Conservation (phyloP, 2,888 invertebrate genomes). For the Leptodirus hochenwartii region DNA sequence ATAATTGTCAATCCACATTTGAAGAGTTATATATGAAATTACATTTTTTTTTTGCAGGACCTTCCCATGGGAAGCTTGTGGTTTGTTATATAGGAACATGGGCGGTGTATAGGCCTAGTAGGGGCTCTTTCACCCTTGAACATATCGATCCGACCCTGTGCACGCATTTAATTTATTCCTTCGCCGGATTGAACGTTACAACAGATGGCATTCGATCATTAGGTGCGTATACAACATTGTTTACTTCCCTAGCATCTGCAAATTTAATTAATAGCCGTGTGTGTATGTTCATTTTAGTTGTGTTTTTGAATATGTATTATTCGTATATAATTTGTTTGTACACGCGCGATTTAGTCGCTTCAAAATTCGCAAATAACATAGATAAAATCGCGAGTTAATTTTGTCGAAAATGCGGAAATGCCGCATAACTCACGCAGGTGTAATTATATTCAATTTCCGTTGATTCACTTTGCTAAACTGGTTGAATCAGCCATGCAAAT, state of each 20-base stretch:
- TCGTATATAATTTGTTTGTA: too few relatives aligned
- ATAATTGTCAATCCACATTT: too few relatives aligned
- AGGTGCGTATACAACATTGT: slow-evolving; percentile 38
- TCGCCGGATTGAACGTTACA: slow-evolving; percentile 54
- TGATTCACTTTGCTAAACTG: too few relatives aligned
- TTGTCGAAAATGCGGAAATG: too few relatives aligned
- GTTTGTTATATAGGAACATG: slow-evolving; percentile 69
- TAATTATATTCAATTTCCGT: too few relatives aligned
- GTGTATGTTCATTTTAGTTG: slow-evolving; percentile 5
- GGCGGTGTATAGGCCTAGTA: slow-evolving; percentile 53
- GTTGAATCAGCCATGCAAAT: too few relatives aligned
- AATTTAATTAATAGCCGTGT: slow-evolving; percentile 9
- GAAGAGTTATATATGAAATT: too few relatives aligned
- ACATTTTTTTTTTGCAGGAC: slow-evolving; percentile 30
- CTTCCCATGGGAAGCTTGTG: slow-evolving; percentile 52
- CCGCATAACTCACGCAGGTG: too few relatives aligned
- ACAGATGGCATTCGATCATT: slow-evolving; percentile 49
- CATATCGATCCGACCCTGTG: slow-evolving; percentile 57
- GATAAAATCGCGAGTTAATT: too few relatives aligned
- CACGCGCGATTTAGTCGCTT: too few relatives aligned
- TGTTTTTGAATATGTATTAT: not conserved
- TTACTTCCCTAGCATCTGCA: too few relatives aligned
- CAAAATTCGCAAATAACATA: too few relatives aligned
- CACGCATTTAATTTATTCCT: slow-evolving; percentile 67
- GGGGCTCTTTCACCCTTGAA: slow-evolving; percentile 45